Conservation (phyloP, 2,113 vertebrate genomes). For the Microcebus jonahi region DNA sequence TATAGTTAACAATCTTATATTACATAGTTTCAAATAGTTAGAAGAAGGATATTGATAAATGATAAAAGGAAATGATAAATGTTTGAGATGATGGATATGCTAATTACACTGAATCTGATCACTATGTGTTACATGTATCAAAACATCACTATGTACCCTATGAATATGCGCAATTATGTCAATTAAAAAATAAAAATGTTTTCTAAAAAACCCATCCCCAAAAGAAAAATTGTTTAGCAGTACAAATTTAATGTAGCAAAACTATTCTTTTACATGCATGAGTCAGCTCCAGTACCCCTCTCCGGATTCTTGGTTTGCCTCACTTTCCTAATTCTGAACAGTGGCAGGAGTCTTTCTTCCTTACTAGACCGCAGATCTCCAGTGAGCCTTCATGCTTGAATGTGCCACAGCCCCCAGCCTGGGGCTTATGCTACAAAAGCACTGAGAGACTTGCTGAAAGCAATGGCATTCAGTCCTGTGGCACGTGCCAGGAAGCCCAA, state of each 20-base stretch:
- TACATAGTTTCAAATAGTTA: not conserved
- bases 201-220: not conserved
- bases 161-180: not conserved
- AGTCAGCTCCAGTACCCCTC: too few relatives aligned
- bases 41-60: not conserved
- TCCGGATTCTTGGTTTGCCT: not conserved
- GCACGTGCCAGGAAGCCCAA: fast-evolving
- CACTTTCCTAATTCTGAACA: not conserved
- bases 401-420: not conserved
- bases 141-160: not conserved
- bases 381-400: not conserved
- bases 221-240: constrained; percentile 25
- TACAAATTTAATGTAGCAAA: not conserved
- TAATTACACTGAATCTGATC: not conserved
- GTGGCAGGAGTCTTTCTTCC: not conserved
- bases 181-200: not conserved
- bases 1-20: not conserved
- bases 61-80: not conserved
- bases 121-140: not conserved
- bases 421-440: not conserved
- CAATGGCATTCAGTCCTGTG: fast-evolving
- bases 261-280: fast-evolving
- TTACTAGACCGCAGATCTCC: not conserved
- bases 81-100: not conserved
- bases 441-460: not conserved